These are phyloP conservation scores for Morone saxatilis DNA, from an alignment of 2,113 vertebrate species.

Conservation along the genomic window DNA sequence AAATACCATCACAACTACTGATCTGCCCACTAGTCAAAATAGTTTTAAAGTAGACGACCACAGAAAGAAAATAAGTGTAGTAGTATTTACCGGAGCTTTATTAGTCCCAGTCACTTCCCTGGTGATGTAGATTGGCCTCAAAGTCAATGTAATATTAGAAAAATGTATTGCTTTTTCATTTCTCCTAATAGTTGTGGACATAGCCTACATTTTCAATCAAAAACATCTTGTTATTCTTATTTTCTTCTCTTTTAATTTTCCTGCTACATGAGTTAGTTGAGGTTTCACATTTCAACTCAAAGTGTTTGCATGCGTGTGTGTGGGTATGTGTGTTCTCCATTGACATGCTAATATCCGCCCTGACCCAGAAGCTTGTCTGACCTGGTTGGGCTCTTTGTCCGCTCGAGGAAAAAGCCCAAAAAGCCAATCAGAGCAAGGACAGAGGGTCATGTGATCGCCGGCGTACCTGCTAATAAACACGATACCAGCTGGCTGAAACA, in stretches of 20 bases:
- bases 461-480: conserved; percentile 7
- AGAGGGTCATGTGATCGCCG: conserved; percentile 10
- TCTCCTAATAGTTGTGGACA: too few species aligned
- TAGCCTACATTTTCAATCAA: too few species aligned
- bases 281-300: neutral
- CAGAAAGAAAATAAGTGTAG: neutral
- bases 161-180: too few species aligned
- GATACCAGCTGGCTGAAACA: conserved; percentile 36
- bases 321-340: conserved; percentile 26
- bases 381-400: conserved; percentile 62
- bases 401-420: conserved; percentile 3
- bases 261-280: neutral
- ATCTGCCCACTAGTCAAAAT: neutral
- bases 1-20: neutral
- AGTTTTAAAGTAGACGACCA: too few species aligned
- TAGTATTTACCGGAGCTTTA: neutral
- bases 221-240: too few species aligned
- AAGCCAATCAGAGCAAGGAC: conserved; percentile 24
- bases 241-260: neutral
- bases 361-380: conserved; percentile 69
- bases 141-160: too few species aligned
- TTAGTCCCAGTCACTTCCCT: neutral
- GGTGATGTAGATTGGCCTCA: neutral
- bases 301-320: neutral
- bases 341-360: conserved; percentile 66